Conservation (phyloP, 2,888 invertebrate species). For the Caenorhabditis doughertyi region DNA sequence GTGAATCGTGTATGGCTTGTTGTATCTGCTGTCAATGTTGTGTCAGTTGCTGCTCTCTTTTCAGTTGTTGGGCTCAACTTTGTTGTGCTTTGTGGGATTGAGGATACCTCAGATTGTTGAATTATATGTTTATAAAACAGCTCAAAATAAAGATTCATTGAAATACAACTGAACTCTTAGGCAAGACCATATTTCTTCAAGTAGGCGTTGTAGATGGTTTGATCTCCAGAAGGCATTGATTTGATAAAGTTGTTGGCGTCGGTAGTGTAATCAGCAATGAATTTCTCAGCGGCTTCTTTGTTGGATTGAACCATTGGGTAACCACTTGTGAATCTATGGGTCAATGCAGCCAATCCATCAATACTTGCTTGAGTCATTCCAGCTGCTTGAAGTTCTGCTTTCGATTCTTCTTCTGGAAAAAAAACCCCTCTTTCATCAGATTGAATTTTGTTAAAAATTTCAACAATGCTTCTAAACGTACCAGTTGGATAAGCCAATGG, state of each 20-base stretch:
- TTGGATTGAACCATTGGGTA: constrained; percentile 21
- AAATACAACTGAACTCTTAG: too few relatives aligned
- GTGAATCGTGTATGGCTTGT: constrained; percentile 40
- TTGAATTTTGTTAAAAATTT: too few relatives aligned
- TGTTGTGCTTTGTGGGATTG: constrained; percentile 39
- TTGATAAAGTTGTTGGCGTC: constrained; percentile 20
- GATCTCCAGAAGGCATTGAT: constrained; percentile 21
- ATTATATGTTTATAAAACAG: too few relatives aligned
- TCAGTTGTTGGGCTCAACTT: constrained; percentile 47
- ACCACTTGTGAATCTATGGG: constrained; percentile 5
- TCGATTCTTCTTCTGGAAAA: constrained; percentile 10
- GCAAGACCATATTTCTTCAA: constrained; percentile 31
- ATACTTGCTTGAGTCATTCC: constrained; percentile 34
- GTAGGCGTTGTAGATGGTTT: constrained; percentile 10
- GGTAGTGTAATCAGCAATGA: constrained; percentile 7
- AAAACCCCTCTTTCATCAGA: neutral
- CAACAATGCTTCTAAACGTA: neutral
- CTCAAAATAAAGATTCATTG: too few relatives aligned
- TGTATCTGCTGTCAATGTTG: constrained; percentile 50
- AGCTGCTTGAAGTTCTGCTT: constrained; percentile 7
- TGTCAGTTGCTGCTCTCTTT: constrained; percentile 46
- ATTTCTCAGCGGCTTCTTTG: constrained; percentile 17
- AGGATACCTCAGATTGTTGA: too few relatives aligned
- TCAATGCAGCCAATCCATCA: constrained; percentile 32
- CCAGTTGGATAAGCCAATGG: constrained; percentile 13